Conservation (phyloP, 1,140 invertebrate genomes). For the Streblospio benedicti region DNA sequence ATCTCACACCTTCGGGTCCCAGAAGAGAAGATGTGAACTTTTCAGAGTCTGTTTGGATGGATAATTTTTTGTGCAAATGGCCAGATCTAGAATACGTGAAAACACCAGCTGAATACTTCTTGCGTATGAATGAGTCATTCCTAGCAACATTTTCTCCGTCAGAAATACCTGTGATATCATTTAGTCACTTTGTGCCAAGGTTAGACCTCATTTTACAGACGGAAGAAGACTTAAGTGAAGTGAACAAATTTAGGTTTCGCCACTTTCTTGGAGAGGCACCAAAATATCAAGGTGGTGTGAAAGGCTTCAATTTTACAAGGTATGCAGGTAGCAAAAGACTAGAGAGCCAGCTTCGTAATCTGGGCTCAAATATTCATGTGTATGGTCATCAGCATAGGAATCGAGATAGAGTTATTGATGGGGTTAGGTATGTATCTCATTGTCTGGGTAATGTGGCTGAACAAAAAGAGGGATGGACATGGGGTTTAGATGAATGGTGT, state of each 20-base stretch:
- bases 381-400: slow-evolving; percentile 22
- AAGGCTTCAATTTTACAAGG: slow-evolving; percentile 17
- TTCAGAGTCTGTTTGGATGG: slow-evolving; percentile 17
- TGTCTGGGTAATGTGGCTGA: slow-evolving; percentile 17
- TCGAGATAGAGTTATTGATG: slow-evolving; percentile 16
- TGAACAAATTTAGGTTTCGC: slow-evolving; percentile 4
- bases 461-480: slow-evolving; percentile 16
- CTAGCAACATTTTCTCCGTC: not conserved
- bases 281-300: not conserved
- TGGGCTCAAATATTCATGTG: slow-evolving; percentile 15
- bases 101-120: slow-evolving; percentile 17
- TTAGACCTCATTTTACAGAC: slow-evolving; percentile 8
- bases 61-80: slow-evolving; percentile 21
- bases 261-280: slow-evolving; percentile 1
- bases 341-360: slow-evolving; percentile 15
- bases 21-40: not conserved
- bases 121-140: slow-evolving; percentile 5
- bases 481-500: slow-evolving; percentile 16
- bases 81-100: not conserved
- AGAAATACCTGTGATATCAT: slow-evolving; percentile 18
- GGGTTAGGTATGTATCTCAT: slow-evolving; percentile 20
- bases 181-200: slow-evolving; percentile 20
- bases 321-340: slow-evolving; percentile 17
- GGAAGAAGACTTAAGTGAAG: not conserved
- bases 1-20: not conserved